A percentile compares a stretch with the other conserved stretches of the same genome.
Evolutionary conservation across 1,140 invertebrate genomes (phyloP).

Genomic region (Sycophaga agraensis): DNA sequence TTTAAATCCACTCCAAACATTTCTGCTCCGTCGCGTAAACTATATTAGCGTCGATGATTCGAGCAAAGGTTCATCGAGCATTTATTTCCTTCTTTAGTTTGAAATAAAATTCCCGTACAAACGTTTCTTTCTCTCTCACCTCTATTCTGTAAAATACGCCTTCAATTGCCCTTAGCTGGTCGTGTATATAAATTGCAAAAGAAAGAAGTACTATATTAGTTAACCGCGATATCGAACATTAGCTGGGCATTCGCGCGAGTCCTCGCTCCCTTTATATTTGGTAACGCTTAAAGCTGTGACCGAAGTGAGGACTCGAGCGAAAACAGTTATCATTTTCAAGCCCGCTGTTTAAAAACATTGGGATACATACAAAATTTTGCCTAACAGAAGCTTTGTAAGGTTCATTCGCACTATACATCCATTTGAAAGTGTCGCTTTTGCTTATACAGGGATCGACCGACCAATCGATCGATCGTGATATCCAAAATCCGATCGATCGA

Average conservation of each 20-base stretch:
- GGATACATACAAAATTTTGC: slow-evolving; percentile 17
- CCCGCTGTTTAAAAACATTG: slow-evolving; percentile 8
- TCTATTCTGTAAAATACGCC: slow-evolving; percentile 53
- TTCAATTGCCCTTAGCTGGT: slow-evolving; percentile 52
- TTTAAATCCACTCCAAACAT: not conserved
- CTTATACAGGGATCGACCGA: slow-evolving; percentile 51
- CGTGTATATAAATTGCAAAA: slow-evolving; percentile 23
- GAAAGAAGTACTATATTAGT: slow-evolving; percentile 33
- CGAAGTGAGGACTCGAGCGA: not conserved
- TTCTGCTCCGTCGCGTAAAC: slow-evolving; percentile 20
- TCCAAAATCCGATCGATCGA: slow-evolving; percentile 34
- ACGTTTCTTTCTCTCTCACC: slow-evolving; percentile 19
- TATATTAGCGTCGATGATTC: slow-evolving; percentile 34
- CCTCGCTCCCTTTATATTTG: slow-evolving; percentile 11
- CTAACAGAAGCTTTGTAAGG: slow-evolving; percentile 48
- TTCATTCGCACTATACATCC: slow-evolving; percentile 59
- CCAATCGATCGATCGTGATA: slow-evolving; percentile 39
- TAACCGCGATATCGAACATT: slow-evolving; percentile 40
- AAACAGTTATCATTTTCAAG: too few species aligned
- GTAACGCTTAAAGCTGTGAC: not conserved
- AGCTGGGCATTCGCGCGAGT: slow-evolving; percentile 22
- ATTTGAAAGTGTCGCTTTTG: slow-evolving; percentile 52
- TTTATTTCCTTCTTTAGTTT: slow-evolving; percentile 19
- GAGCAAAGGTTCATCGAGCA: slow-evolving; percentile 33
- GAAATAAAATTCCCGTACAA: not conserved